These are phyloP conservation scores for Masnerella sp. DNA, from an alignment of 2,888 invertebrate genomes.

Conservation along the genomic window DNA sequence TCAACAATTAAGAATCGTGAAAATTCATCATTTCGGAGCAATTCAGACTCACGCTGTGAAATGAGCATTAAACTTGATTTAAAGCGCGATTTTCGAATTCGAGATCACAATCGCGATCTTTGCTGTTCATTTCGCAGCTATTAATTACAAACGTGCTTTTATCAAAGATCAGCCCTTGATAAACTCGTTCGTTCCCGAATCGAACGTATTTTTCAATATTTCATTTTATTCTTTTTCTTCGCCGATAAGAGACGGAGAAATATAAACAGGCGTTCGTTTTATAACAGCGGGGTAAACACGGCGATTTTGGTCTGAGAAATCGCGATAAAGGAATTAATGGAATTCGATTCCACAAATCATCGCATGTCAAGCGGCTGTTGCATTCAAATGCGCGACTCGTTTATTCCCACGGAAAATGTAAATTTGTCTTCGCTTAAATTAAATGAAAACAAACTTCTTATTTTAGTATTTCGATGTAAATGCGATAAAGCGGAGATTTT, in stretches of 20 bases:
- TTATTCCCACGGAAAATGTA: slow-evolving; percentile 14
- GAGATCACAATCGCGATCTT: slow-evolving; percentile 9
- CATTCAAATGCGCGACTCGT: slow-evolving; percentile 8
- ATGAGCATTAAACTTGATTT: slow-evolving; percentile 12
- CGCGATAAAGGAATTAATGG: slow-evolving; percentile 14
- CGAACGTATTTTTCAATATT: no score
- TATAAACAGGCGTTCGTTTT: no score
- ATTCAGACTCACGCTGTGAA: no score
- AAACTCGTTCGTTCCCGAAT: no score
- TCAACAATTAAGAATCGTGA: no score
- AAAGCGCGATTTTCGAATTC: slow-evolving; percentile 9
- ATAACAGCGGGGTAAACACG: background rate
- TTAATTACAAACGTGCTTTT: slow-evolving; percentile 10
- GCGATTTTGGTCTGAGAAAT: slow-evolving; percentile 8
- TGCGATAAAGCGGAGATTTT: no score
- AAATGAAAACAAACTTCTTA: background rate
- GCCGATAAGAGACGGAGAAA: no score
- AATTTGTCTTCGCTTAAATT: slow-evolving; percentile 14
- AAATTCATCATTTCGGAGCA: no score
- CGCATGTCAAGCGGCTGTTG: slow-evolving; percentile 11
- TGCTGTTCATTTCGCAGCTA: slow-evolving; percentile 1
- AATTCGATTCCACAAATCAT: slow-evolving; percentile 26
- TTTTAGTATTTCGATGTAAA: background rate
- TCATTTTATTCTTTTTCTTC: background rate
- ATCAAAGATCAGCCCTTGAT: slow-evolving; percentile 1